Conservation (phyloP, 2,113 vertebrate genomes). For the Pantherophis guttatus region DNA sequence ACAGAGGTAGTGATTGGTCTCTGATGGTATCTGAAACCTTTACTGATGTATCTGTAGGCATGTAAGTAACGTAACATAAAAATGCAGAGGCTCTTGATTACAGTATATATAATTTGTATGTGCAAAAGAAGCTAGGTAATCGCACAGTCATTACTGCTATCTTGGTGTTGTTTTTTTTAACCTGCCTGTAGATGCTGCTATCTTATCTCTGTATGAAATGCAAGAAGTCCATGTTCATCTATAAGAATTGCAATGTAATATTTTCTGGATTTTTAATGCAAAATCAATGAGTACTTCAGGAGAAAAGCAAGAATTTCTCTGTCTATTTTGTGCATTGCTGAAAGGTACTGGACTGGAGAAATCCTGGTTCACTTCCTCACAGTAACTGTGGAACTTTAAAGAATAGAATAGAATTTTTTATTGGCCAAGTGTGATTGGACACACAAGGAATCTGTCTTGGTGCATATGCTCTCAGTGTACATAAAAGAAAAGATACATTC, state of each 20-base stretch:
- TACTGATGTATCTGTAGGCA: conserved; percentile 42
- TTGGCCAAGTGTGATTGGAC: too few relatives aligned
- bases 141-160: background rate
- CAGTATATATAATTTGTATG: background rate
- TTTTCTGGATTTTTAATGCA: background rate
- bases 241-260: background rate
- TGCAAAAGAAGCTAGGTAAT: background rate
- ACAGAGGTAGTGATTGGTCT: conserved; percentile 49
- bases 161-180: background rate
- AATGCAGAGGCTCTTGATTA: background rate
- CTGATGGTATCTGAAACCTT: conserved; percentile 44
- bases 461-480: too few relatives aligned
- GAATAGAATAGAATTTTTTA: too few relatives aligned
- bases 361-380: background rate
- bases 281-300: background rate
- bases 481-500: too few relatives aligned
- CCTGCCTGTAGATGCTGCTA: background rate
- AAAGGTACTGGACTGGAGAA: background rate
- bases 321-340: background rate
- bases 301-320: background rate
- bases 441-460: too few relatives aligned
- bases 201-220: background rate
- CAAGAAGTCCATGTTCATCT: background rate
- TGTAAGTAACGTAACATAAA: background rate
- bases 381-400: background rate